Evolutionary conservation across 2,888 invertebrate species (phyloP), one percentile per base, ranked within the genome.

Genomic region (Agrotis clavis): DNA sequence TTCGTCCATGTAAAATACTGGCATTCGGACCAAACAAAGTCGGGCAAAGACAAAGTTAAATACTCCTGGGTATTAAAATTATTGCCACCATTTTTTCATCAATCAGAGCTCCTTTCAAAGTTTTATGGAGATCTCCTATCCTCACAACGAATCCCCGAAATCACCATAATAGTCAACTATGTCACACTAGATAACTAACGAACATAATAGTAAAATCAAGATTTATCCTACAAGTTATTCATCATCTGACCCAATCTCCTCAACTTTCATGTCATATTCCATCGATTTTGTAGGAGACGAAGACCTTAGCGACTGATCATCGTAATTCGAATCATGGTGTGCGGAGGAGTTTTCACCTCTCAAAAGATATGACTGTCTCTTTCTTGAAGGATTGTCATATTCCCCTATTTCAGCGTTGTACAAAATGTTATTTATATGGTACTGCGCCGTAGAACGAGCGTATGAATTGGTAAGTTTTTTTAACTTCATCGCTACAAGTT

Each of bases 391-490:
- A 62, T 71, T 61, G n/a, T 77, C 65, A 53, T 57, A 77, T 0
- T 14, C 51, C 2, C 76, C 76, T 45, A 77, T 77, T 57, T 77
- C 76, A 35, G 76, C 80, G 54, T 79, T 77, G 21, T 77, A 77
- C 18, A 77, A 48, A 45, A 77, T 79, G 2, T 64, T 79, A 5
- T 76, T 76, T 13, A 76, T 76, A 4, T 76, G 76, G 13, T 61
- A 72, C 18, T 77, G 76, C 1, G 65, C 76, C 11, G 76, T 77
- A 16, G 74, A 77, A 4, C 76, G 79, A 62, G 79, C 80, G 14
- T 79, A 77, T 13, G 45, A 18, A 50, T n/a, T 73, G 0, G 0
- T 57, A 30, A 77, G 48, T 48, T 77, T 77, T 48, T 65, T 72
- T 21, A 77, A 21, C n/a, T 77, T 77, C 76, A 77, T 72, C 1